Percentiles rank a stretch among this genome's conserved stretches.
phyloP scores from a whole-genome alignment of 2,113 vertebrate species.

The Brachyhypopomus gauderio region DNA sequence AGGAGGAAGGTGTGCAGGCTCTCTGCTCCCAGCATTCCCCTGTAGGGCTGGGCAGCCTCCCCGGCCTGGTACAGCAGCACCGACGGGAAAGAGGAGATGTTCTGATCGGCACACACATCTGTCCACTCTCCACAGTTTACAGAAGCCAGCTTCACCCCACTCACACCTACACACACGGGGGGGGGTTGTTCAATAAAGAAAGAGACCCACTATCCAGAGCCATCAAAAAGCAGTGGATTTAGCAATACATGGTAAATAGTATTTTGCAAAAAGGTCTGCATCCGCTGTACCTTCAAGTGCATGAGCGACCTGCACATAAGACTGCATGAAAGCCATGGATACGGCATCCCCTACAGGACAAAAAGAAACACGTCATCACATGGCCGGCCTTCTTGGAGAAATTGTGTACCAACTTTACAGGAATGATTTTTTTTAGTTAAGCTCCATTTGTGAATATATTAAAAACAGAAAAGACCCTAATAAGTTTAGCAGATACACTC shows the following conservation, averaged over 20 bases:
- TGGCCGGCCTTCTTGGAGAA: neutral
- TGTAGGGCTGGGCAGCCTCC: conserved; percentile 68
- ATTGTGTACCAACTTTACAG: neutral
- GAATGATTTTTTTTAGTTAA: neutral
- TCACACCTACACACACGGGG: conserved; percentile 53
- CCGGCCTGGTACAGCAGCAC: conserved; percentile 76
- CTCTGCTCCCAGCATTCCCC: conserved; percentile 82
- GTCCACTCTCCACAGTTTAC: conserved; percentile 92
- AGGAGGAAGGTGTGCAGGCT: conserved; percentile 83
- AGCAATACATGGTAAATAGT: too few species aligned
- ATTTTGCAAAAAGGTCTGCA: neutral
- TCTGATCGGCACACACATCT: conserved; percentile 78
- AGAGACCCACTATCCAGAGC: neutral
- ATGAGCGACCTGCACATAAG: conserved; percentile 79
- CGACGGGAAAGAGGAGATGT: conserved; percentile 81
- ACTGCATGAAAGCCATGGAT: conserved; percentile 81
- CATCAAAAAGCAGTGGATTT: neutral
- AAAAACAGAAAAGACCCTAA: neutral
- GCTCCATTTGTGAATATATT: neutral
- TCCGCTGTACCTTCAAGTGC: conserved; percentile 79
- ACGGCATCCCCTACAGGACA: conserved; percentile 86
- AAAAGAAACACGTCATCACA: conserved; percentile 34
- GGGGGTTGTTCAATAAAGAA: neutral
- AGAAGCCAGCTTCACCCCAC: conserved; percentile 70
- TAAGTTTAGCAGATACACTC: neutral